Evolutionary conservation across 2,888 invertebrate species (phyloP).

Genomic region (Hypolimnas misippus): DNA sequence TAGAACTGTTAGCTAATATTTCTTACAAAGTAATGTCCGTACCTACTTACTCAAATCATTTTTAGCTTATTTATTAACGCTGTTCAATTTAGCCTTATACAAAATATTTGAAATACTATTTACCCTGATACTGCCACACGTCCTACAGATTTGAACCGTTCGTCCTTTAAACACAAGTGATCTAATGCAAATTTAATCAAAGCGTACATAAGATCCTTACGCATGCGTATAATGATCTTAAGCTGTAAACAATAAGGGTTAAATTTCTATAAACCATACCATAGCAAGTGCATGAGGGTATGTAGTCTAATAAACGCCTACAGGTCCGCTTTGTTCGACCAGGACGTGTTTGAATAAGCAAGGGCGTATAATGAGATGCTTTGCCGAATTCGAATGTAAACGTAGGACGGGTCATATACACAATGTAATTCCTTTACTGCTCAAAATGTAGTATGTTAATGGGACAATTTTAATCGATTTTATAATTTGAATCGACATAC

Average conservation of each 20-base stretch:
- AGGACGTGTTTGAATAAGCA: constrained; percentile 40
- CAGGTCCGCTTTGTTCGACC: constrained; percentile 26
- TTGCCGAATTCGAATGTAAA: constrained; percentile 30
- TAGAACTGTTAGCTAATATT: too few species aligned
- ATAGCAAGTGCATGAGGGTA: not conserved
- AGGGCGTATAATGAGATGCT: constrained; percentile 33
- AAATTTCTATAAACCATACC: constrained; percentile 15
- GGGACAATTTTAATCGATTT: too few species aligned
- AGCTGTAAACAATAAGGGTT: not conserved
- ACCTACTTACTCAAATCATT: too few species aligned
- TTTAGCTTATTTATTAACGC: too few species aligned
- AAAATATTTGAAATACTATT: not conserved
- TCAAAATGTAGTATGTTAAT: too few species aligned
- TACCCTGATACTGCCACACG: constrained; percentile 10
- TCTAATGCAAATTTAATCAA: constrained; percentile 43
- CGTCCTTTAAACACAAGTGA: constrained; percentile 33
- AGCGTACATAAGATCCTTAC: not conserved
- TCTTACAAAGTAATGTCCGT: too few species aligned
- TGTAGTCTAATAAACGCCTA: constrained; percentile 23
- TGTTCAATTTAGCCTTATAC: too few species aligned
- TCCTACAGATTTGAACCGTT: constrained; percentile 18
- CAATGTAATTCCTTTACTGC: not conserved
- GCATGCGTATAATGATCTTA: constrained; percentile 15
- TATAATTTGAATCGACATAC: too few species aligned
- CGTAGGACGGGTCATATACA: not conserved